Base-by-base conservation (phyloP, 2,888 invertebrate genomes). In the Rugalucina vietnamica region DNA sequence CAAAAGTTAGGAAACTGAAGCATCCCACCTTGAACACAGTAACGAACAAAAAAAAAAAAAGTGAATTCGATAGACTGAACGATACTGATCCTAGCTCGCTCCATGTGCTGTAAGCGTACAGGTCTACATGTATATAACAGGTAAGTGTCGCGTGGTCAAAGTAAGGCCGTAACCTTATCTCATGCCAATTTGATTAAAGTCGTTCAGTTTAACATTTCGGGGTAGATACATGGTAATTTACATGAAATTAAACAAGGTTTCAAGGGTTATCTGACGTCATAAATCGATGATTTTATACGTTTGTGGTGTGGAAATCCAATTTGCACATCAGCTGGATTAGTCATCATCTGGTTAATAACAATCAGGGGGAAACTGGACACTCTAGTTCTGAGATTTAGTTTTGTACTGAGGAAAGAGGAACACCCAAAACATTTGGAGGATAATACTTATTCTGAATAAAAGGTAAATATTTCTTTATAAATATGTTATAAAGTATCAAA, bases 251-350 rank as follows among this genome's bases (percentile, higher is more conserved):
- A 65, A 65, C 34, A 65, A 65, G n/a, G 65, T 65, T 65, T 65
- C 65, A 18, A 65, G 65, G 32, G 34, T 34, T 24, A 34, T 5
- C 65, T 65, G 65, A 65, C 65, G 65, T 65, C 65, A 65, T 65
- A 34, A 34, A 65, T 65, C 65, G 65, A 65, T 65, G 65, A 34
- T 34, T 65, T 34, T 34, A 10, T 65, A 18, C 34, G 24, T 34
- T 65, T 65, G 65, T 65, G 18, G 65, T 65, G 65, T 65, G 65
- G 65, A 65, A 65, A 65, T 65, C 65, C 65, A 65, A 65, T 65
- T 65, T 65, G 32, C 65, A n/a, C 65, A 65, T 34, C 34, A 10
- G 12, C 60, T 32, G 65, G 10, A 18, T 65, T 65, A 65, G 34
- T 65, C 65, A 65, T 65, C 34, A 34, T 34, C 65, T 18, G 32